Conservation (phyloP, 2,797 vertebrate species). For the Astyanax mexicanus region DNA sequence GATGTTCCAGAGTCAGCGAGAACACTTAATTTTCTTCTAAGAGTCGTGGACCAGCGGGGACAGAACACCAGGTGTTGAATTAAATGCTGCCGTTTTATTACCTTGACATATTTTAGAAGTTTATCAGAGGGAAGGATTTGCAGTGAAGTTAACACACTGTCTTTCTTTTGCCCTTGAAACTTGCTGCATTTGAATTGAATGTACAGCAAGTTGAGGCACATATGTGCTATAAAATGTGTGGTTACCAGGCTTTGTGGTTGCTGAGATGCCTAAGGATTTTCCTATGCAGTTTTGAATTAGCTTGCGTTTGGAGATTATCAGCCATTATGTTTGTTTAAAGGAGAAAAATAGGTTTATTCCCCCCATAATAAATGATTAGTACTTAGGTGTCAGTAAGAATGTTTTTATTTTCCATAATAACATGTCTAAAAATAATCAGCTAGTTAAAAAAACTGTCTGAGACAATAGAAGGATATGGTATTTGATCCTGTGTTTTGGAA, state of each 20-base stretch:
- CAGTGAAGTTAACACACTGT: conserved; percentile 6
- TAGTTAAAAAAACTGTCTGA: conserved; percentile 39
- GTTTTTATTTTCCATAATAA: conserved; percentile 67
- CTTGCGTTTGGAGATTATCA: too few species aligned
- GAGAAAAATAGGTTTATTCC: conserved; percentile 36
- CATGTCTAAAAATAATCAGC: conserved; percentile 69
- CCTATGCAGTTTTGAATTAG: conserved; percentile 28
- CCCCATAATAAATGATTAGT: too few species aligned
- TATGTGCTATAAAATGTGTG: conserved; percentile 59
- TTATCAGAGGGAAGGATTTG: not conserved
- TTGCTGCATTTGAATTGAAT: conserved; percentile 49
- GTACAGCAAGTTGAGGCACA: conserved; percentile 57
- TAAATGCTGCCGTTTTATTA: conserved; percentile 34
- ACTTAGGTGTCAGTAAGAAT: conserved; percentile 64
- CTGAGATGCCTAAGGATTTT: conserved; percentile 58
- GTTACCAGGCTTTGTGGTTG: conserved; percentile 40
- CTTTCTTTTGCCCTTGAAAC: conserved; percentile 20
- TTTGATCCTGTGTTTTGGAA: conserved; percentile 63
- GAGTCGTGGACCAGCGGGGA: not conserved
- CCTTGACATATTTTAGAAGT: conserved; percentile 27
- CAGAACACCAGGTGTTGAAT: conserved; percentile 37
- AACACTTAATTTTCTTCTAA: not conserved
- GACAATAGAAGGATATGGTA: conserved; percentile 74
- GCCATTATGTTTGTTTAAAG: not conserved
- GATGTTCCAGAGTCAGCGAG: conserved; percentile 15